Conservation (phyloP, 1,140 invertebrate species). For the Sycobia sp. region DNA sequence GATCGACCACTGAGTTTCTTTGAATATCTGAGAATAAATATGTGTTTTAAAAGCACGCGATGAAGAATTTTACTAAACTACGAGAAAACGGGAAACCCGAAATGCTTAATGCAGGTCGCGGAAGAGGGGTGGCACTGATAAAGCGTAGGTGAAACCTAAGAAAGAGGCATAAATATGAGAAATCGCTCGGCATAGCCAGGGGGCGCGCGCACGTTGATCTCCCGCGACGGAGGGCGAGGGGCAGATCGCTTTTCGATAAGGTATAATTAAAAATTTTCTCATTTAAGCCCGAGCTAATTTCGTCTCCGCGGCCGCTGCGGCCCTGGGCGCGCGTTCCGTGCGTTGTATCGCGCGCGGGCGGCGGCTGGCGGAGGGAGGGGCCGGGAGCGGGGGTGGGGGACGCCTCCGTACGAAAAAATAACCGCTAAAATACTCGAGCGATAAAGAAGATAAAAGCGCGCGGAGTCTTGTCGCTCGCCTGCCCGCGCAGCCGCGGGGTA, state of each 20-base stretch:
- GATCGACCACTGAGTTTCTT: no score
- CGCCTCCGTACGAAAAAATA: conserved; percentile 56
- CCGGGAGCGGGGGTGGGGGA: no score
- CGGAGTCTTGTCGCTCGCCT: conserved; percentile 42
- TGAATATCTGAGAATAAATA: no score
- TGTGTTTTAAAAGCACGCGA: no score
- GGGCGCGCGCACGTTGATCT: conserved; percentile 10
- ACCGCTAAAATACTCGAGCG: conserved; percentile 59
- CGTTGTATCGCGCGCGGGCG: conserved; percentile 30
- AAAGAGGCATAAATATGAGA: conserved; percentile 1
- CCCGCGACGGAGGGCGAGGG: conserved; percentile 23
- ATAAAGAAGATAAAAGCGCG: conserved; percentile 61
- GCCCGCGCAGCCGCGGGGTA: conserved; percentile 41
- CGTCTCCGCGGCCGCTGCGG: conserved; percentile 44
- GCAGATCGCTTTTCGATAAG: conserved; percentile 63
- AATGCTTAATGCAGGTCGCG: no score
- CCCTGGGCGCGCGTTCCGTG: conserved; percentile 4
- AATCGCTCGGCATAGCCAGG: not conserved
- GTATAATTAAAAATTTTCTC: conserved; percentile 65
- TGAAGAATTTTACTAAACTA: no score
- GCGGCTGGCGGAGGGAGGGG: no score
- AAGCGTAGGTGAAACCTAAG: no score
- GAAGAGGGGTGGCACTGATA: no score
- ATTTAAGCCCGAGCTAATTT: conserved; percentile 60
- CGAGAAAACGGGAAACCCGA: no score